phyloP scores from a whole-genome alignment of 2,797 vertebrate genomes.

The Moxostoma hubbsi region DNA sequence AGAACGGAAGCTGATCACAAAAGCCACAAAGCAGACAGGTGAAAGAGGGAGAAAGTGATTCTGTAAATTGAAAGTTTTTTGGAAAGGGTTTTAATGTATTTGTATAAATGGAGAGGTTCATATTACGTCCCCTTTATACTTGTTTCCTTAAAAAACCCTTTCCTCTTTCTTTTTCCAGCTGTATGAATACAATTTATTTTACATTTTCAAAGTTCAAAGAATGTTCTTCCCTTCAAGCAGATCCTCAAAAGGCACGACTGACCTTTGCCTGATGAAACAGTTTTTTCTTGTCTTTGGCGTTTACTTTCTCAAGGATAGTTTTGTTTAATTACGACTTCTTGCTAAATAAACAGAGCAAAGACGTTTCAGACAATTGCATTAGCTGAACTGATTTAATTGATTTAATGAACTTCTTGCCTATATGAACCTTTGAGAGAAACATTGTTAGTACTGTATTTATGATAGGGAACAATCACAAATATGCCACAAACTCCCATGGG shows the following conservation, averaged over 20 bases:
- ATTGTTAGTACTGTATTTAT: no score
- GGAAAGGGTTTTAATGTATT: not conserved
- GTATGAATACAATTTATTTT: not conserved
- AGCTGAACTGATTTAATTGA: not conserved
- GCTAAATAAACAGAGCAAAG: no score
- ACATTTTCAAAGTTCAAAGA: not conserved
- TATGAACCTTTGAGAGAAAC: no score
- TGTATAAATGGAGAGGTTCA: not conserved
- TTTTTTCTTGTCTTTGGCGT: not conserved
- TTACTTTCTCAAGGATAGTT: not conserved
- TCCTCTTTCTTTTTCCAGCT: not conserved
- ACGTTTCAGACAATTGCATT: not conserved
- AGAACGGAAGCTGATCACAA: constrained; percentile 13
- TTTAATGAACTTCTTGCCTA: not conserved
- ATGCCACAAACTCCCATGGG: no score
- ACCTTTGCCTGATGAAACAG: not conserved
- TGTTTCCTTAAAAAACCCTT: not conserved
- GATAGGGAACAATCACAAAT: no score
- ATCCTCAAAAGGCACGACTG: not conserved
- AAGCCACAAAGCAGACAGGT: constrained; percentile 2
- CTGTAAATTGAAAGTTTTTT: not conserved
- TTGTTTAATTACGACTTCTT: not conserved
- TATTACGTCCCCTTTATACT: not conserved
- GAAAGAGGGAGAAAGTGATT: not conserved
- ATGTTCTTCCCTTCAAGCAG: not conserved